Percentiles rank a stretch among this genome's conserved stretches.
Conservation (phyloP, 1,140 invertebrate species). For the Ceratoteleas bidentatus region DNA sequence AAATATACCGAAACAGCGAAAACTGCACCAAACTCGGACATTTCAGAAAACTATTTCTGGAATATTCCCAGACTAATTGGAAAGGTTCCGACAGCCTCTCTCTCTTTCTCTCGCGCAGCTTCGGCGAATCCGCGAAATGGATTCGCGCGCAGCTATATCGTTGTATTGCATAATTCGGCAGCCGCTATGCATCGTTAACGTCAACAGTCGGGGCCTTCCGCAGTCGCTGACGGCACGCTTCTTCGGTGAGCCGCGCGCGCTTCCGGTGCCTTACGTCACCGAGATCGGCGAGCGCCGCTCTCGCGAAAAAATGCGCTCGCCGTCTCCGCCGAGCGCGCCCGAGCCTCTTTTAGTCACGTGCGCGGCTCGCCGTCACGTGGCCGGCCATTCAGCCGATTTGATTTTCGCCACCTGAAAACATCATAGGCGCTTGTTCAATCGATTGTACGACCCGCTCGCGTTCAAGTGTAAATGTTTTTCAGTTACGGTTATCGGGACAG, state of each 20-base stretch:
- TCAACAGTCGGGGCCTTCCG: slow-evolving; percentile 61
- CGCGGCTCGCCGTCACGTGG: slow-evolving; percentile 16
- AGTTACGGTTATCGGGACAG: too few relatives aligned
- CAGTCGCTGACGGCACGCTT: slow-evolving; percentile 45
- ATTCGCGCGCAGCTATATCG: slow-evolving; percentile 28
- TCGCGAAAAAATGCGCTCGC: slow-evolving; percentile 26
- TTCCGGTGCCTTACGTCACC: slow-evolving; percentile 65
- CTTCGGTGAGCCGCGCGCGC: slow-evolving; percentile 43
- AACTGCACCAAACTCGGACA: too few relatives aligned
- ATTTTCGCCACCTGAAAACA: too few relatives aligned
- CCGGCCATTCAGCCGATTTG: not conserved
- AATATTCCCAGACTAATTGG: too few relatives aligned
- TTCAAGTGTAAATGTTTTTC: too few relatives aligned
- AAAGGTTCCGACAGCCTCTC: too few relatives aligned
- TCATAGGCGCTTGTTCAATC: too few relatives aligned
- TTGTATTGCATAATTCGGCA: slow-evolving; percentile 65
- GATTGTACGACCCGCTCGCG: too few relatives aligned
- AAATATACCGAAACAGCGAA: too few relatives aligned
- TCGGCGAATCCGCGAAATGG: slow-evolving; percentile 52
- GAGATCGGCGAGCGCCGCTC: slow-evolving; percentile 20
- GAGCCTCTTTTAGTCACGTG: slow-evolving; percentile 19
- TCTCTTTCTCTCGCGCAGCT: not conserved
- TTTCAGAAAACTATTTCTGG: too few relatives aligned
- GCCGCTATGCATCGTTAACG: slow-evolving; percentile 68
- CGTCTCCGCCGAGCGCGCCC: not conserved